Conservation (phyloP, 2,888 invertebrate species). For the Brachyopa scutellaris region DNA sequence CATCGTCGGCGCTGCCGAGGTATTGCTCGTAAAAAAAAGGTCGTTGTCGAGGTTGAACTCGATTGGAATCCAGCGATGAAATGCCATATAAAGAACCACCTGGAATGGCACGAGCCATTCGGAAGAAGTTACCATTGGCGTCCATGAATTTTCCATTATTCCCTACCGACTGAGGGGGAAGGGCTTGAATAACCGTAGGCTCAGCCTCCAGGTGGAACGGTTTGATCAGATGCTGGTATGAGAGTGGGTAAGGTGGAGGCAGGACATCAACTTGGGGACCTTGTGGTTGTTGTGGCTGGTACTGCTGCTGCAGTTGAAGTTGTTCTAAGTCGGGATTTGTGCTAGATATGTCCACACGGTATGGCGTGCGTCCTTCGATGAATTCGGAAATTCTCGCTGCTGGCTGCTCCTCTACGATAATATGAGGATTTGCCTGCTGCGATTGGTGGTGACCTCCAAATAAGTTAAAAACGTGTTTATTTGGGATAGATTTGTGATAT, state of each 20-base stretch:
- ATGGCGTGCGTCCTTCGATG: constrained; percentile 87
- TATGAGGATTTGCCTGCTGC: constrained; percentile 32
- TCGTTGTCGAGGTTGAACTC: constrained; percentile 58
- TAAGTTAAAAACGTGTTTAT: constrained; percentile 52
- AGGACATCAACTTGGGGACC: constrained; percentile 80
- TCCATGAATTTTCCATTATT: constrained; percentile 54
- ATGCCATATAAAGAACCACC: constrained; percentile 69
- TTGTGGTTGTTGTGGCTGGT: constrained; percentile 76
- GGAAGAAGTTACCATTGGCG: constrained; percentile 57
- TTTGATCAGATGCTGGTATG: constrained; percentile 78
- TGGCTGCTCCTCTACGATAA: constrained; percentile 53
- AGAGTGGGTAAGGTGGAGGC: constrained; percentile 78
- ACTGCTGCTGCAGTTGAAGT: constrained; percentile 49
- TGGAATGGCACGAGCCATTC: constrained; percentile 60
- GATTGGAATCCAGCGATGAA: constrained; percentile 75
- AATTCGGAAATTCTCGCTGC: constrained; percentile 81
- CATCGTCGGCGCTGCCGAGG: constrained; percentile 55
- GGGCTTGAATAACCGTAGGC: constrained; percentile 78
- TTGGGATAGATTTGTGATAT: constrained; percentile 61
- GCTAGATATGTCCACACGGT: constrained; percentile 85
- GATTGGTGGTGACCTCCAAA: constrained; percentile 55
- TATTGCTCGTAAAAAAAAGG: constrained; percentile 48
- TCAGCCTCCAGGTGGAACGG: constrained; percentile 80
- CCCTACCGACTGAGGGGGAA: constrained; percentile 76
- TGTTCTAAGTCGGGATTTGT: constrained; percentile 74